phyloP scores from a whole-genome alignment of 2,113 vertebrate species.

The Xiphorhynchus elegans region DNA sequence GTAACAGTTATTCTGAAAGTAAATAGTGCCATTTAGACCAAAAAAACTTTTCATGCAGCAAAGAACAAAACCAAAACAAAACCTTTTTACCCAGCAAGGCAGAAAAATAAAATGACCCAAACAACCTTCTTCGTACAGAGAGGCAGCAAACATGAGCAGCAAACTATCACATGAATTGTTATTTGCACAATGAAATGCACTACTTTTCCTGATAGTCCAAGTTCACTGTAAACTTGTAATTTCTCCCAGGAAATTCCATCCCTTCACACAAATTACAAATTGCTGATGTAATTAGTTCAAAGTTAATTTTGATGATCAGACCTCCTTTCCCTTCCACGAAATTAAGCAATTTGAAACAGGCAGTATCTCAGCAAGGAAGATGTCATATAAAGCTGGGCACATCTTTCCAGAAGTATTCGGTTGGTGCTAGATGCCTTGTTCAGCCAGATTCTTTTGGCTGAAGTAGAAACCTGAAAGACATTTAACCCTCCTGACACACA shows the following conservation, averaged over 20 bases:
- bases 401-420: neutral
- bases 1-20: neutral
- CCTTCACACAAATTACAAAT: neutral
- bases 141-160: neutral
- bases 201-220: neutral
- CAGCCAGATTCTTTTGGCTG: neutral
- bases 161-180: neutral
- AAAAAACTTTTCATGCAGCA: neutral
- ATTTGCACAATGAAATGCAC: neutral
- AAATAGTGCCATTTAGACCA: neutral
- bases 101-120: neutral
- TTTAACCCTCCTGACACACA: neutral
- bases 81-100: neutral
- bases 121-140: neutral
- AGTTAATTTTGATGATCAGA: neutral
- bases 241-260: neutral
- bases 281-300: neutral
- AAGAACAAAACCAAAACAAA: neutral
- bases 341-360: neutral
- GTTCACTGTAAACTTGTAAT: neutral
- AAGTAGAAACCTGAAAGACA: neutral
- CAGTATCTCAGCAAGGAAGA: neutral
- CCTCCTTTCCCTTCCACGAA: neutral
- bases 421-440: neutral
- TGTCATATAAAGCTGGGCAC: neutral